phyloP scores from a whole-genome alignment of 1,140 invertebrate genomes.

The Dysdera silvatica region DNA sequence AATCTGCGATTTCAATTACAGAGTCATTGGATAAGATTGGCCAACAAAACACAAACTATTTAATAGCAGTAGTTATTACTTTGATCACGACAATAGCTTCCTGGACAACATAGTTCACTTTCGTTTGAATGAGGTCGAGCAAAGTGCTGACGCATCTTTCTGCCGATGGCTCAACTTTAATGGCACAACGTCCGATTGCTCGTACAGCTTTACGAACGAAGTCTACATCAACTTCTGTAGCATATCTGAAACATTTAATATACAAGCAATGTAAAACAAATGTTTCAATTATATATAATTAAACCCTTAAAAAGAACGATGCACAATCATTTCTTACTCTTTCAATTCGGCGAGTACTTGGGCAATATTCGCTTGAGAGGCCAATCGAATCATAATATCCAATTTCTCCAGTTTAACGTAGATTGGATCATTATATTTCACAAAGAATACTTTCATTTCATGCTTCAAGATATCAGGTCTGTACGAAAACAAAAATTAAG shows the following conservation, averaged over 20 bases:
- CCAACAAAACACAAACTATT: no score
- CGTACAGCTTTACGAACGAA: slow-evolving; percentile 97
- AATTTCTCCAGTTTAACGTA: slow-evolving; percentile 99
- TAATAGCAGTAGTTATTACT: no score
- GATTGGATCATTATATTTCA: slow-evolving; percentile 99
- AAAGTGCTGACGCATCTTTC: slow-evolving; percentile 97
- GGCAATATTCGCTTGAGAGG: slow-evolving; percentile 95
- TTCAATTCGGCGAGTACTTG: slow-evolving; percentile 98
- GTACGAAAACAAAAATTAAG: slow-evolving; percentile 21
- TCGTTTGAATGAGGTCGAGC: slow-evolving; percentile 98
- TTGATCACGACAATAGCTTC: slow-evolving; percentile 99
- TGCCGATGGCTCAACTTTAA: slow-evolving; percentile 98
- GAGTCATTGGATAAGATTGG: no score
- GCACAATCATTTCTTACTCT: slow-evolving; percentile 57
- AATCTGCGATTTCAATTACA: no score
- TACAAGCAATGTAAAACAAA: not conserved
- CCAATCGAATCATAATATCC: slow-evolving; percentile 98
- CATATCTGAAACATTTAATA: slow-evolving; percentile 52
- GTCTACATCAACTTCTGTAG: slow-evolving; percentile 99
- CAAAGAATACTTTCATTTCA: slow-evolving; percentile 99
- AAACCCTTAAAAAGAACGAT: no score
- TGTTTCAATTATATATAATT: no score
- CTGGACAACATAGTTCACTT: slow-evolving; percentile 99
- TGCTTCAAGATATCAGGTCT: slow-evolving; percentile 98
- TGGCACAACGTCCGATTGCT: slow-evolving; percentile 97